Conservation (phyloP, 2,797 vertebrate species). For the Microcaecilia unicolor region DNA sequence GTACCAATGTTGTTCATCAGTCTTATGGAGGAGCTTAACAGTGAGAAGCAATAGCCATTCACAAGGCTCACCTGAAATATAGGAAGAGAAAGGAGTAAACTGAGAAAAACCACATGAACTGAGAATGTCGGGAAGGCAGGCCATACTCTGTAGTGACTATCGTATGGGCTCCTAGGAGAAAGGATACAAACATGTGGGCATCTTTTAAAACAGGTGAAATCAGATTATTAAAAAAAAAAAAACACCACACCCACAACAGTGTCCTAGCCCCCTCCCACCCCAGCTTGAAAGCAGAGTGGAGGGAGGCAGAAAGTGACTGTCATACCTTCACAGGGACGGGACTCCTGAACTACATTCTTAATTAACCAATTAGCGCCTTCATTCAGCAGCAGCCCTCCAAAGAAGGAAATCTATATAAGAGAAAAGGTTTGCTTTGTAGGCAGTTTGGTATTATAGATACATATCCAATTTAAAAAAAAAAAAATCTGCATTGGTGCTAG, state of each 20-base stretch:
- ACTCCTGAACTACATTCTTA: conserved; percentile 88
- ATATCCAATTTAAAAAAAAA: neutral
- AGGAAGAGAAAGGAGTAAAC: conserved; percentile 97
- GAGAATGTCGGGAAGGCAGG: conserved; percentile 95
- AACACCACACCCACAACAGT: neutral
- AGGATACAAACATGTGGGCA: conserved; percentile 10
- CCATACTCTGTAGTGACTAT: conserved; percentile 83
- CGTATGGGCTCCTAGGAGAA: conserved; percentile 66
- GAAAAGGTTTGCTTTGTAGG: conserved; percentile 16
- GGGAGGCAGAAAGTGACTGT: no score
- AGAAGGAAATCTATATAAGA: conserved; percentile 83
- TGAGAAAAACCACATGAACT: conserved; percentile 98
- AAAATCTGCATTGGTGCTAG: no score
- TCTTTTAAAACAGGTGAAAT: no score
- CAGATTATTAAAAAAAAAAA: neutral
- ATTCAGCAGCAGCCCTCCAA: conserved; percentile 83
- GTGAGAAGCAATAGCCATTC: neutral
- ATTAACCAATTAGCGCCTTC: conserved; percentile 94
- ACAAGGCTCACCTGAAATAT: conserved; percentile 85
- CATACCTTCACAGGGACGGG: conserved; percentile 88
- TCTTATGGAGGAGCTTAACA: no score
- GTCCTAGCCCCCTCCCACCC: neutral
- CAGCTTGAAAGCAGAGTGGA: no score
- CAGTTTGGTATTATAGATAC: no score
- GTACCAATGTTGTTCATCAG: neutral